Base-by-base conservation (phyloP, 2,113 vertebrate genomes). In the Daubentonia madagascariensis region DNA sequence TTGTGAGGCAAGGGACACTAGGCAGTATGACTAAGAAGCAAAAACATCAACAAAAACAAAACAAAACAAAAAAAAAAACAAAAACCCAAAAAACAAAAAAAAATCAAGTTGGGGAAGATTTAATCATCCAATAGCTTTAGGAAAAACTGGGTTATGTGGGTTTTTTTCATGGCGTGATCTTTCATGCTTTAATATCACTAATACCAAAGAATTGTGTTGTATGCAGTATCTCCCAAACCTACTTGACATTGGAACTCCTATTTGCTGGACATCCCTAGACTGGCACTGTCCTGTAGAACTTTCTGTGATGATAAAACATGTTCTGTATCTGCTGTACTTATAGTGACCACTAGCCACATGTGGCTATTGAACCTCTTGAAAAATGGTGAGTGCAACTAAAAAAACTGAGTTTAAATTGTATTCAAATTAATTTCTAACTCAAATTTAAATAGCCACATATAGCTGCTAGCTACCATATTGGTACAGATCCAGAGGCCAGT, bases 401-500 rank as follows among this genome's bases (percentile, higher is more conserved):
- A 6, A 89, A 70, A 30, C 6, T 50, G 17, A 79, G 17, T n/a
- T 59, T 73, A 83, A 76, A 65, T 63, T 96, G 18, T 65, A 59
- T 59, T 57, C 57, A 83, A 59, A 85, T 89, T 96, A 37, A 94
- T 87, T 65, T 94, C 40, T 70, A 32, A 59, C n/a, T 94, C 40
- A 95, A 79, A 50, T 89, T 35, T 50, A 57, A 81, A 37, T 3
- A 84, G 37, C 18, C n/a, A 45, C 43, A 40, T n/a, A 23, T 92
- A n/a, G 50, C 43, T 63, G 72, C 17, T 73, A 9, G 40, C 43
- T 57, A 30, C 30, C 2, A 6, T 43, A 37, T 63, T 70, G 57
- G 32, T 3, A 14, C 11, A 63, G 59, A 61, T 17, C 35, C 78
- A 30, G 30, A 91, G 12, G 50, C 2, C 1, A 22, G 7, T 18